Evolutionary conservation across 2,113 vertebrate genomes (phyloP), one percentile per base, ranked within the genome.

Genomic region (Gavialis gangeticus): DNA sequence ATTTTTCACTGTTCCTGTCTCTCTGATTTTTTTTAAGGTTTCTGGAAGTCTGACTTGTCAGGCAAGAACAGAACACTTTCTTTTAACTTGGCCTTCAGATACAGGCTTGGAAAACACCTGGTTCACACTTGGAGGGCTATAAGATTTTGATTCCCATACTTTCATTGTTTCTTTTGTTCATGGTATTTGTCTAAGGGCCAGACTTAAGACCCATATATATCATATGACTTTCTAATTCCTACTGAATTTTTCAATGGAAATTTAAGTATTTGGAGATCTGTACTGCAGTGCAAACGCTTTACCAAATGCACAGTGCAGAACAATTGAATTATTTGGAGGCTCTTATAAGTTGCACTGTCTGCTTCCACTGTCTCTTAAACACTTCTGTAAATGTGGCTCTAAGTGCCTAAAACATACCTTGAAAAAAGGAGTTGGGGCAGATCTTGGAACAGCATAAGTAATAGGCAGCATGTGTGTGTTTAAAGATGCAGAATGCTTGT

Each of bases 291-390:
- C 99, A 99, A 95, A 99, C 99, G 0, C 98, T 99, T 11, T 99
- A 98, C 96, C 99, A 99, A 97, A 99, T 99, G 99, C 99, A 99
- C 97, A 98, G 99, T 0, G 99, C 99, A 0, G 99, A 99, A 98
- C 99, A 98, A 64, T 98, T 46, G 7, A 46, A 46, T 11, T 55
- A 82, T 71, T 12, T 67, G 21, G 27, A 66, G 12, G 5, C 73
- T 88, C 5, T 54, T 81, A 4, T 17, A 30, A 80, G 22, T 34
- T 12, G 91, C 25, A 11, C 25, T 79, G 25, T 37, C 34, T 77
- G 6, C 10, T 18, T 27, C 11, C 1, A 0, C 87, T n/a, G 2
- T 2, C 82, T 91, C 22, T 13, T 54, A 85, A 80, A 25, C 57
- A 6, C 13, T 87, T 77, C 63, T 89, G 69, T 85, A 69, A 63